Conservation (phyloP, 1,140 invertebrate genomes). For the Danaus melanippus region DNA sequence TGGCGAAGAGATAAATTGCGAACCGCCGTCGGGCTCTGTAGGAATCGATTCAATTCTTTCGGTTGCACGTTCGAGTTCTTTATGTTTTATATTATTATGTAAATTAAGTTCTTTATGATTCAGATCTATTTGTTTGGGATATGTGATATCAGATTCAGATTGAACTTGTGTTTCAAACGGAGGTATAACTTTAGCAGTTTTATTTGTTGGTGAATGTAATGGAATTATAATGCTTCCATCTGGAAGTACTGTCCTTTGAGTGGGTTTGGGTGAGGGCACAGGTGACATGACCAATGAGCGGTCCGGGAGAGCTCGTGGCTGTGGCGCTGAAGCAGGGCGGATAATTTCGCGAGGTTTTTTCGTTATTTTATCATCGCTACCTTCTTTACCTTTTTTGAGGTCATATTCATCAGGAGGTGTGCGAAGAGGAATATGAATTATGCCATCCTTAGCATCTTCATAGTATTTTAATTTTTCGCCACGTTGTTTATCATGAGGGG, state of each 20-base stretch:
- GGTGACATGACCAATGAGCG: constrained; percentile 14
- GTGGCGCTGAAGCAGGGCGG: constrained; percentile 48
- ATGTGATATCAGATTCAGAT: constrained; percentile 7
- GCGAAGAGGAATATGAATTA: constrained; percentile 77
- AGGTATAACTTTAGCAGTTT: constrained; percentile 6
- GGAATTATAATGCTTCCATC: constrained; percentile 72
- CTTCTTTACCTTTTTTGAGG: constrained; percentile 13
- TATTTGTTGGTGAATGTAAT: constrained; percentile 70
- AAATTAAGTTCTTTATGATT: too few relatives aligned
- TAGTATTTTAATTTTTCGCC: constrained; percentile 71
- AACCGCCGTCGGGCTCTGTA: too few relatives aligned
- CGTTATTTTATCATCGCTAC: constrained; percentile 12
- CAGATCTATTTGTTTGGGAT: constrained; percentile 1
- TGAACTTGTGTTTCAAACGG: not conserved
- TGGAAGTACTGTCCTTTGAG: constrained; percentile 54
- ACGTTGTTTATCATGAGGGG: constrained; percentile 20
- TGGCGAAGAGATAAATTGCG: too few relatives aligned
- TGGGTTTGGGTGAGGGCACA: constrained; percentile 30
- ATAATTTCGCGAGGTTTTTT: constrained; percentile 16
- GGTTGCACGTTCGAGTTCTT: too few relatives aligned
- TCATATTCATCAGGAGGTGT: constrained; percentile 75
- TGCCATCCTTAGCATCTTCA: constrained; percentile 74
- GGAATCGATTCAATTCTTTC: too few relatives aligned
- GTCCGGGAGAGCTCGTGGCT: constrained; percentile 25
- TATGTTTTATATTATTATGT: too few relatives aligned